Evolutionary conservation across 2,113 vertebrate genomes (phyloP), one percentile per base, ranked within the genome.

Genomic region (Leptobrachium leishanense): DNA sequence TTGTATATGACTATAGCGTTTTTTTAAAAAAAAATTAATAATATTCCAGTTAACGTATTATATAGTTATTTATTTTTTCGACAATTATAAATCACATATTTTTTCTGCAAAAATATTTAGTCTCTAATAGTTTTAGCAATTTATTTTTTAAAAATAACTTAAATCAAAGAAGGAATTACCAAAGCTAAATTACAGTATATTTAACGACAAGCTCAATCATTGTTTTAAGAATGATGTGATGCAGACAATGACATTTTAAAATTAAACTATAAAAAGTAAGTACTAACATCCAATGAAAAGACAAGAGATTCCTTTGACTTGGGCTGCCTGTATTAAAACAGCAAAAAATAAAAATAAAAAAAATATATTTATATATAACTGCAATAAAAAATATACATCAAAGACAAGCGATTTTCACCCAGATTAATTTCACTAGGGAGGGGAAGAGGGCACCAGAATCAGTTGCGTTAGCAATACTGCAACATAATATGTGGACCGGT

Each of bases 191-290:
- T 68, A 62, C 42, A 57, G 71, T 67, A 57, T 79, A 63, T 68
- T n/a, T 43, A 12, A 66, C 62, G 78, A 74, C 78, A 74, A 74
- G 54, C 46, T 62, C 78, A 81, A 81, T 81, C 73, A 74, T 73
- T 4, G 43, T 12, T 7, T 62, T 68, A 59, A 68, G 66, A 74
- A 46, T 42, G 72, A 81, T 68, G 13, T n/a, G 46, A 68, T 68
- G 53, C 78, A 81, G 78, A 50, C 71, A 59, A 74, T 73, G 54
- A 62, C 12, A 68, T 81, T 81, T 68, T 81, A 44, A 81, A 81
- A 81, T 81, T 15, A 74, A 74, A 74, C 78, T 68, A 81, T 81
- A 81, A 81, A 80, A 81, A 41, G 71, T 81, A 68, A 81, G 78
- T 74, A 81, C 64, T 59, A 81, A 74, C 62, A 81, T 66, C 20